A percentile compares a stretch with the other conserved stretches of the same genome.
Evolutionary conservation across 2,888 invertebrate genomes (phyloP).

Genomic region (Drosophila helvetica): DNA sequence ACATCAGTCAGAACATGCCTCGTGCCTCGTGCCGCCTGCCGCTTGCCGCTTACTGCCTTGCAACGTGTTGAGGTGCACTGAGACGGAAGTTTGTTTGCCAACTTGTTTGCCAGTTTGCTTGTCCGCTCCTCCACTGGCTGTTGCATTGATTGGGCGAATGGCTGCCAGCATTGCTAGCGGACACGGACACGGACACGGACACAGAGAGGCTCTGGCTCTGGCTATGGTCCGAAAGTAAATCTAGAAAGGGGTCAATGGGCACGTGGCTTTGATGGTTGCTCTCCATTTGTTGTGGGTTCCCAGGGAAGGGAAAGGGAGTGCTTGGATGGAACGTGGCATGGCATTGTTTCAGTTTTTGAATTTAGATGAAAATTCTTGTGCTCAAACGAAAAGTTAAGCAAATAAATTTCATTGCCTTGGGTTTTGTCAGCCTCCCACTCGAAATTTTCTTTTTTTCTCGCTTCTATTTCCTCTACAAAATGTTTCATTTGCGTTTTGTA

Average conservation of each 20-base stretch:
- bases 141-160: slow-evolving; percentile 54
- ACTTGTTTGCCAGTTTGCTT: slow-evolving; percentile 50
- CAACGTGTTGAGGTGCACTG: slow-evolving; percentile 67
- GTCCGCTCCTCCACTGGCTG: slow-evolving; percentile 25
- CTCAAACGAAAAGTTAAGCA: not conserved
- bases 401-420: slow-evolving; percentile 29
- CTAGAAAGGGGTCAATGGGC: slow-evolving; percentile 30
- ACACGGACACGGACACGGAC: slow-evolving; percentile 13
- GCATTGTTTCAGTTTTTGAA: not conserved
- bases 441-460: not conserved
- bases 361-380: slow-evolving; percentile 19
- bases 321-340: not conserved
- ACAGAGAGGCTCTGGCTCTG: slow-evolving; percentile 27
- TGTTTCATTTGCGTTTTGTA: slow-evolving; percentile 43
- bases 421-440: slow-evolving; percentile 3
- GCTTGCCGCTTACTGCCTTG: not conserved
- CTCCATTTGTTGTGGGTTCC: no score
- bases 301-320: not conserved
- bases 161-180: slow-evolving; percentile 36
- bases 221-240: not conserved
- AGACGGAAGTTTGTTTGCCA: slow-evolving; percentile 66
- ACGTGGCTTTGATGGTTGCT: slow-evolving; percentile 16
- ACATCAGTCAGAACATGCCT: slow-evolving; percentile 28
- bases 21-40: not conserved
- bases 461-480: slow-evolving; percentile 32